Evolutionary conservation across 2,113 vertebrate species (phyloP), one percentile per base, ranked within the genome.

Genomic region (Sturnira hondurensis): DNA sequence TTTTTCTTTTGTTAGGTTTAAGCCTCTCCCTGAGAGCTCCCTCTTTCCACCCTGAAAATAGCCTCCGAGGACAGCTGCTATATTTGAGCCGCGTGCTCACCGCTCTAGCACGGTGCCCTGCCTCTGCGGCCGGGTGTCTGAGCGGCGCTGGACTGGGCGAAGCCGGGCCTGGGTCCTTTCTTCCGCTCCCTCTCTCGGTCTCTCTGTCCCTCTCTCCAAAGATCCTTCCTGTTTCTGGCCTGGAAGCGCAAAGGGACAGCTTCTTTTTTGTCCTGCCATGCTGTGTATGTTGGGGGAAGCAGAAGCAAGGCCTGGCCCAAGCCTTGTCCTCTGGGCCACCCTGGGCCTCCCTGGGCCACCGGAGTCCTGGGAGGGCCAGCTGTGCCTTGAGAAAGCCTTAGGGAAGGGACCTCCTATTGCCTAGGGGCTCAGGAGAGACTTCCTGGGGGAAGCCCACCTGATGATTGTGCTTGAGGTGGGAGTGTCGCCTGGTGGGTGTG

Each of bases 1-100:
- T 36, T 96, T 95, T 97, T 96, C 97, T 97, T 97, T 97, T 92
- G 93, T 97, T 74, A 67, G 76, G 54, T 45, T 74, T 63, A 22
- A 68, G 43, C 33, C 88, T 86, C 67, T 80, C 31, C 41, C 67
- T 33, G 76, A 73, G 36, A 45, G 33, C 28, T 14, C 58, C 56
- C 12, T 74, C 63, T 56, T 90, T 84, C 47, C 65, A 26, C 41
- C 89, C 96, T 98, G 96, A 96, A 95, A 97, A 93, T 74, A 84
- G 94, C 94, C 86, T 67, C 83, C 81, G 33, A 73, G 93, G 96
- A 83, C 81, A 94, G 88, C 95, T 95, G 93, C 93, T 90, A n/a
- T 28, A 13, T 97, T 95, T 97, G 93, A 93, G 96, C 58, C 19
- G 56, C 78, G 68, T 31, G n/a, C 11, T 73, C 38, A 7, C 28